These are phyloP conservation scores for Plectrocnemia conspersa DNA, from an alignment of 1,140 invertebrate species.

Conservation along the genomic window DNA sequence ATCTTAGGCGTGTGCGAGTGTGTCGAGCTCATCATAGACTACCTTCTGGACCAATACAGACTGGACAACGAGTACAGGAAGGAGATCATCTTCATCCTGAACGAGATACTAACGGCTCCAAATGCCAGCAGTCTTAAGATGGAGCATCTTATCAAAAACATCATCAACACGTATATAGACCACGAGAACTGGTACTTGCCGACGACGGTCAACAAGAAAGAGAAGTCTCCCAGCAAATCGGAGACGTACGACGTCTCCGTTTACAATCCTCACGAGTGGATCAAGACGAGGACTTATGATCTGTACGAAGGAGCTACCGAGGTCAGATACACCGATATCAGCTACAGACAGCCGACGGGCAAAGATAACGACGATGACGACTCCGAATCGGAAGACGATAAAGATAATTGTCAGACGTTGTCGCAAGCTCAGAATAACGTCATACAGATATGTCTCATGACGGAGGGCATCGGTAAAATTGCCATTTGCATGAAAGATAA, in stretches of 20 bases:
- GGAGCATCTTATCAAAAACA: conserved; percentile 41
- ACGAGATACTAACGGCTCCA: conserved; percentile 48
- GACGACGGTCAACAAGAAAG: conserved; percentile 40
- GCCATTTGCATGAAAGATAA: conserved; percentile 45
- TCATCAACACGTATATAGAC: conserved; percentile 54
- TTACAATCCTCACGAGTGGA: conserved; percentile 46
- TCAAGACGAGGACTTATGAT: conserved; percentile 43
- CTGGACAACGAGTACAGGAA: conserved; percentile 45
- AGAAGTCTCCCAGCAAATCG: conserved; percentile 33
- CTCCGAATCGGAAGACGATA: conserved; percentile 17
- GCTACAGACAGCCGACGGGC: conserved; percentile 35
- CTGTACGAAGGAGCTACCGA: conserved; percentile 45
- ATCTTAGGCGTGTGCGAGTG: conserved; percentile 52
- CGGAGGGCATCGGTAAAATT: conserved; percentile 60
- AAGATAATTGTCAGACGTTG: conserved; percentile 39
- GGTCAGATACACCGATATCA: conserved; percentile 45
- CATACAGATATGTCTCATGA: conserved; percentile 55
- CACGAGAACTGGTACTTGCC: conserved; percentile 57
- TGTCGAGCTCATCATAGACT: conserved; percentile 52
- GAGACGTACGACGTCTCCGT: conserved; percentile 43
- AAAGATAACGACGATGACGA: conserved; percentile 35
- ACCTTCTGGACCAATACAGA: conserved; percentile 53
- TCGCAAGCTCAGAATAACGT: conserved; percentile 56
- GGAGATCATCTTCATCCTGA: conserved; percentile 53
- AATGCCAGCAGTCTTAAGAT: conserved; percentile 29